Conservation (phyloP, 2,888 invertebrate genomes). For the Oligia latruncula region DNA sequence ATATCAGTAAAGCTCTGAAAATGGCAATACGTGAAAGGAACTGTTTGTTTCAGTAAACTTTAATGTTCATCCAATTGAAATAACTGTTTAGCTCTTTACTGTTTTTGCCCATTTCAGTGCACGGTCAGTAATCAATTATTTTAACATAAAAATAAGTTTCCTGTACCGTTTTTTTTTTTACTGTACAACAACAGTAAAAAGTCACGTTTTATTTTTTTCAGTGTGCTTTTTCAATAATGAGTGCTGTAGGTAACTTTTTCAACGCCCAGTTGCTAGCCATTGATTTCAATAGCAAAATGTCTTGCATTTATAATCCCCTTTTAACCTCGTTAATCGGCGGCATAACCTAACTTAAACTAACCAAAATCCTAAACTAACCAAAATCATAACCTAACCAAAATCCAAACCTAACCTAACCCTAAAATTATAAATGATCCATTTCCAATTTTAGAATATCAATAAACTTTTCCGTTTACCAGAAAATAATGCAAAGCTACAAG, state of each 20-base stretch:
- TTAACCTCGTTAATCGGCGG: slow-evolving; percentile 23
- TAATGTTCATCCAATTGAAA: no score
- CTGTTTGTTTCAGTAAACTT: no score
- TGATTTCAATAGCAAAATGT: slow-evolving; percentile 41
- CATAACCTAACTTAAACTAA: not conserved
- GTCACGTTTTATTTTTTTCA: no score
- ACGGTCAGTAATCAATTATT: no score
- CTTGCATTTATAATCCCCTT: slow-evolving; percentile 42
- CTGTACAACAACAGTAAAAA: no score
- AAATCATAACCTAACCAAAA: not conserved
- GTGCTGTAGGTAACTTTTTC: slow-evolving; percentile 3
- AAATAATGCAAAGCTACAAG: not conserved
- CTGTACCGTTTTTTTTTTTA: no score
- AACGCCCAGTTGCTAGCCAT: slow-evolving; percentile 7
- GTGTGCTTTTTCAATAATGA: slow-evolving; percentile 1
- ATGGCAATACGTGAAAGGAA: no score
- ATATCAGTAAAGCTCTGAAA: no score
- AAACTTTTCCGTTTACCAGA: not conserved
- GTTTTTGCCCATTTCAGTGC: no score
- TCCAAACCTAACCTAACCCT: not conserved
- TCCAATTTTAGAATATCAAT: not conserved
- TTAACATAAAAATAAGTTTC: no score
- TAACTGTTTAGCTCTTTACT: no score
- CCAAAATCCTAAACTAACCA: not conserved
- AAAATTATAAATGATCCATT: not conserved